Evolutionary conservation across 2,113 vertebrate species (phyloP).

Genomic region (Tetrao urogallus): DNA sequence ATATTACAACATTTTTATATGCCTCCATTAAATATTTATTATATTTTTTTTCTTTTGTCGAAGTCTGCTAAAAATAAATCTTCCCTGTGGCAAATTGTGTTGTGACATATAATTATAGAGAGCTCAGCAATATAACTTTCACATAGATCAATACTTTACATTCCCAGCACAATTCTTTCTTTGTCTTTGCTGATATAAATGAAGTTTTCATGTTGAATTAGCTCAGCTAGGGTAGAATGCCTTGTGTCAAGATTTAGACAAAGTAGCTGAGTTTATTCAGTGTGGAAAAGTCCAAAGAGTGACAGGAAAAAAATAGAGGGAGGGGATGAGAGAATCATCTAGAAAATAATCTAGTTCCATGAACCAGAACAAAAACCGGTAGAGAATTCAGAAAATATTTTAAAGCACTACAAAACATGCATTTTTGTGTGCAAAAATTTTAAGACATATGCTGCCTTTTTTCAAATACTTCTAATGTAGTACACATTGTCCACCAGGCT

Average conservation of each 20-base stretch:
- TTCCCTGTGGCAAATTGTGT: background rate
- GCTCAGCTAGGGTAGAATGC: background rate
- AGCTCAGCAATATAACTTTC: constrained; percentile 17
- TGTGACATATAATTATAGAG: constrained; percentile 3
- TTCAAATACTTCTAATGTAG: background rate
- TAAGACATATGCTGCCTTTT: background rate
- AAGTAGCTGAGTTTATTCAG: background rate
- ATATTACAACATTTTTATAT: background rate
- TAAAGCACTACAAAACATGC: background rate
- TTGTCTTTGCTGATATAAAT: constrained; percentile 23
- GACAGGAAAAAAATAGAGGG: background rate
- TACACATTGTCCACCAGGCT: background rate
- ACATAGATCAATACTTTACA: constrained; percentile 22
- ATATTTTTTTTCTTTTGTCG: background rate
- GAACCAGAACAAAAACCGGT: background rate
- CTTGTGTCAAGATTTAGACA: constrained; percentile 1
- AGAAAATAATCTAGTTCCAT: background rate
- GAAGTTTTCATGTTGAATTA: constrained; percentile 39
- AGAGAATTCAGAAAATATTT: background rate
- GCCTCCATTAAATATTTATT: background rate
- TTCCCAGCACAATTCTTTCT: background rate
- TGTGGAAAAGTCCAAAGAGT: background rate
- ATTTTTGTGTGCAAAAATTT: background rate
- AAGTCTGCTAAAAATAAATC: constrained; percentile 20
- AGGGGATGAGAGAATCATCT: background rate